These are phyloP conservation scores for Poeciliopsis turrubarensis DNA, from an alignment of 2,113 vertebrate species.

Conservation along the genomic window DNA sequence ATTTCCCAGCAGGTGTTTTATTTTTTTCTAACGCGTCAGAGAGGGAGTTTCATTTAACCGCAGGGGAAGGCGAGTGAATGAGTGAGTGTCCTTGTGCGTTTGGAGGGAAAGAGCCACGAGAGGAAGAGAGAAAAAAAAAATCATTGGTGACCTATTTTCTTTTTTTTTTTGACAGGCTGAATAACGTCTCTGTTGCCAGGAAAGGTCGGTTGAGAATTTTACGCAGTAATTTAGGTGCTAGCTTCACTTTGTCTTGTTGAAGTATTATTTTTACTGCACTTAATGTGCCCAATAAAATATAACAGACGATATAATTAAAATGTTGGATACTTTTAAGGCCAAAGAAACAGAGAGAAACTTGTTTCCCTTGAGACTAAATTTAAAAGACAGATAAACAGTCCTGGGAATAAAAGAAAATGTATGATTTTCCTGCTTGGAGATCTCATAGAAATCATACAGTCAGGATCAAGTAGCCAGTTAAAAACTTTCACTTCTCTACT, in stretches of 20 bases:
- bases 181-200: slow-evolving; percentile 46
- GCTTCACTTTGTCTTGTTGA: background rate
- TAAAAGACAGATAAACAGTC: too few relatives aligned
- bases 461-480: too few relatives aligned
- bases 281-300: too few relatives aligned
- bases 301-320: too few relatives aligned
- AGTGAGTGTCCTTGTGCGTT: slow-evolving; percentile 18
- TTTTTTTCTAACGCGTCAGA: background rate
- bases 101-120: slow-evolving; percentile 11
- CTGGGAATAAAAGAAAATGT: too few relatives aligned
- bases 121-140: slow-evolving; percentile 8
- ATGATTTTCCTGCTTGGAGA: too few relatives aligned
- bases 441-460: too few relatives aligned
- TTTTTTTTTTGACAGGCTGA: slow-evolving; percentile 50
- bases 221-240: background rate
- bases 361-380: too few relatives aligned
- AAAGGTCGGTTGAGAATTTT: slow-evolving; percentile 15
- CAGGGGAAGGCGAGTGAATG: slow-evolving; percentile 8
- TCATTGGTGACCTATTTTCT: slow-evolving; percentile 60
- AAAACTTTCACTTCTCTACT: too few relatives aligned
- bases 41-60: slow-evolving; percentile 2
- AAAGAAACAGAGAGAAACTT: too few relatives aligned
- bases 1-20: slow-evolving; percentile 35
- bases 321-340: too few relatives aligned
- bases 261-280: background rate